A percentile compares a stretch with the other conserved stretches of the same genome.
phyloP scores from a whole-genome alignment of 2,113 vertebrate species.

The Leptodactylus fuscus region DNA sequence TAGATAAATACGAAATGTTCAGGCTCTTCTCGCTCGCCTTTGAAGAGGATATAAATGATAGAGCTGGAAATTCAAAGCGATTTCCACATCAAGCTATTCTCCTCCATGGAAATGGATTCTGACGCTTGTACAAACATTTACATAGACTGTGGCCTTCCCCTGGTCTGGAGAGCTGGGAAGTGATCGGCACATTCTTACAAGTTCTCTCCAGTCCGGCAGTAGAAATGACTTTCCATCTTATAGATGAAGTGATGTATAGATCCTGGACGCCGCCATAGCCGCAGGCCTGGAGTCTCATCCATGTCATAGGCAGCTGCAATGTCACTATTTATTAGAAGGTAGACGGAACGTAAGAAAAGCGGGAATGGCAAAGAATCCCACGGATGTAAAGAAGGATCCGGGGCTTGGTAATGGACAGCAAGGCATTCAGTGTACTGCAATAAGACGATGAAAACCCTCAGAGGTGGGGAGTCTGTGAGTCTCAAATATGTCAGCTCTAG shows the following conservation, averaged over 20 bases:
- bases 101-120: conserved; percentile 12
- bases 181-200: neutral
- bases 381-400: conserved; percentile 35
- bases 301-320: neutral
- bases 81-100: neutral
- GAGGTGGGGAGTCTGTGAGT: no score
- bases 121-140: conserved; percentile 32
- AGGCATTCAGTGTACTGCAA: no score
- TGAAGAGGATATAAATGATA: neutral
- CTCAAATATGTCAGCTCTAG: no score
- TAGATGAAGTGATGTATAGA: conserved; percentile 35
- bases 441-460: no score
- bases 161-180: conserved; percentile 3
- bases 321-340: conserved; percentile 33
- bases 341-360: conserved; percentile 28
- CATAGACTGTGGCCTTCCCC: neutral
- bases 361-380: neutral
- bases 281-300: neutral
- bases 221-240: conserved; percentile 21
- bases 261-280: conserved; percentile 2
- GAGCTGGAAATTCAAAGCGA: neutral
- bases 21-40: neutral
- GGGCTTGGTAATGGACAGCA: no score
- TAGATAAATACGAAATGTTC: conserved; percentile 12
- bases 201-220: conserved; percentile 6